Evolutionary conservation across 2,113 vertebrate species (phyloP).

Genomic region (Odocoileus hemionus): DNA sequence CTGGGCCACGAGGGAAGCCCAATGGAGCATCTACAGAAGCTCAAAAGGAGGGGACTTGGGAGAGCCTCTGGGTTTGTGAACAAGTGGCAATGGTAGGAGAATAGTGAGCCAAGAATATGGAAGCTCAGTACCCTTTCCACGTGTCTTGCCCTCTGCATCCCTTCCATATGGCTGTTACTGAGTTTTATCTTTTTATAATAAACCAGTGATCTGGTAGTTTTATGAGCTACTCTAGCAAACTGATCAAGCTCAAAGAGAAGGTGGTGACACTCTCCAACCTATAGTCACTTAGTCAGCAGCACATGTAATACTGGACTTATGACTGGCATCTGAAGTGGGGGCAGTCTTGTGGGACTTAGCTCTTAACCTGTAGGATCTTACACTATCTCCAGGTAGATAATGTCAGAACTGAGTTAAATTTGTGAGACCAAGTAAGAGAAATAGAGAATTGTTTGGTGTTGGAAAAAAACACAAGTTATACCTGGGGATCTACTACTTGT

Average conservation of each 20-base stretch:
- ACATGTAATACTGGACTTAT: neutral
- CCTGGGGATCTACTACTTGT: neutral
- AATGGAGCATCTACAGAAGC: neutral
- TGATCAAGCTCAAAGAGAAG: neutral
- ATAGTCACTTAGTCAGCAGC: neutral
- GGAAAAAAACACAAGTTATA: neutral
- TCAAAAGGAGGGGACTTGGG: neutral
- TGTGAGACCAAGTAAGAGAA: neutral
- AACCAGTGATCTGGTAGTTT: neutral
- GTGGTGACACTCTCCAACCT: neutral
- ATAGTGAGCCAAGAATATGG: too few relatives aligned
- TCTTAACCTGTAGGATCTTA: neutral
- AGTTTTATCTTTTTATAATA: neutral
- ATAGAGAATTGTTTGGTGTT: neutral
- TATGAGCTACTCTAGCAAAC: neutral
- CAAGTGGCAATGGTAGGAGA: neutral
- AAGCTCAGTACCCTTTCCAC: neutral
- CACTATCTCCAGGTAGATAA: neutral
- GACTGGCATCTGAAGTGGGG: neutral
- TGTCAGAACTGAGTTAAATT: neutral
- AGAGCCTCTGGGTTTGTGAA: neutral
- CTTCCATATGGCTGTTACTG: neutral
- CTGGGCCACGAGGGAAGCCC: neutral
- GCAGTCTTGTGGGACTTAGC: neutral
- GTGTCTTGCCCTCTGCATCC: neutral